Conservation (phyloP, 2,113 vertebrate species). For the Xiphias gladius region DNA sequence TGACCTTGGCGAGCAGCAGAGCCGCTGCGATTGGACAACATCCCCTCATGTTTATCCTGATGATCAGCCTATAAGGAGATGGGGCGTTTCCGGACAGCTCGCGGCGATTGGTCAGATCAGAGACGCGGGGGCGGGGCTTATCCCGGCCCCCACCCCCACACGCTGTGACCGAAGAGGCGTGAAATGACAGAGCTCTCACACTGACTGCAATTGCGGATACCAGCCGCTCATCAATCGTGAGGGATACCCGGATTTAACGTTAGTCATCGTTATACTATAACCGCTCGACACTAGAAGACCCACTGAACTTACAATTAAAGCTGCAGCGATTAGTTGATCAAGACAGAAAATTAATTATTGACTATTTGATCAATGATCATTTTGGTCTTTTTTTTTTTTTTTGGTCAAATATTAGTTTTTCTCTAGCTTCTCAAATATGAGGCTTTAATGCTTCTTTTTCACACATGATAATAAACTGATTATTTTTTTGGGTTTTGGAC, state of each 20-base stretch:
- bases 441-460: too few species aligned
- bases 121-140: not conserved
- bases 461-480: too few species aligned
- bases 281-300: too few species aligned
- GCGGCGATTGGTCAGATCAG: slow-evolving; percentile 33
- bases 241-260: too few species aligned
- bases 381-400: too few species aligned
- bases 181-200: not conserved
- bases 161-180: not conserved
- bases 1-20: slow-evolving; percentile 35
- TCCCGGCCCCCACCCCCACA: rapidly evolving
- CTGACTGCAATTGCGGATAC: not conserved
- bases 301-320: too few species aligned
- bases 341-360: too few species aligned
- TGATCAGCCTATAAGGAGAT: not conserved
- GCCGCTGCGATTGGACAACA: slow-evolving; percentile 32
- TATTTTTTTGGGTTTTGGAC: too few species aligned
- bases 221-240: not conserved
- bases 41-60: not conserved
- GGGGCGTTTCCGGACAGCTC: slow-evolving; percentile 23
- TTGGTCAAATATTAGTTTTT: not conserved
- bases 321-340: too few species aligned
- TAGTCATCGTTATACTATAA: too few species aligned
- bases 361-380: too few species aligned
- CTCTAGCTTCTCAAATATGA: too few species aligned